phyloP scores from a whole-genome alignment of 2,797 vertebrate species.

The Helarctos malayanus region DNA sequence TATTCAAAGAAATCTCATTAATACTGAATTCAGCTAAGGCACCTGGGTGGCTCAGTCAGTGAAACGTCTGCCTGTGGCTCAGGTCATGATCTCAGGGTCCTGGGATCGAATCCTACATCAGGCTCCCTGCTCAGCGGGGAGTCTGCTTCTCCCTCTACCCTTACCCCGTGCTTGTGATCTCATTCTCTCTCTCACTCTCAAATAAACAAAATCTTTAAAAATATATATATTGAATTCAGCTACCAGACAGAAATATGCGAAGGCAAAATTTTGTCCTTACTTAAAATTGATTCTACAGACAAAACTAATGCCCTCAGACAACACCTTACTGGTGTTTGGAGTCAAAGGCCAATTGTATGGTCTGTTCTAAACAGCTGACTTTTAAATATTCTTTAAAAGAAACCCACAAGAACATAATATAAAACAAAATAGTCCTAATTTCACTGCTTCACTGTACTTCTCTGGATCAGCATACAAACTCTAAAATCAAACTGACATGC shows the following conservation, averaged over 20 bases:
- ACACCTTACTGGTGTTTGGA: background rate
- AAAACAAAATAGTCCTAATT: background rate
- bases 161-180: no score
- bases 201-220: background rate
- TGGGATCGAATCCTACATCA: no score
- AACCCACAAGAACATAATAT: background rate
- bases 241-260: background rate
- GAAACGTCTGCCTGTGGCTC: background rate
- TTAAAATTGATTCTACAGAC: background rate
- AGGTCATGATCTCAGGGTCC: background rate
- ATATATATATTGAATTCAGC: background rate
- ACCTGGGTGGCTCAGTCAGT: background rate
- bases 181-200: no score
- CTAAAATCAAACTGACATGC: background rate
- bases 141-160: no score
- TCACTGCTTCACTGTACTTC: background rate
- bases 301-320: background rate
- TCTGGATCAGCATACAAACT: constrained; percentile 6
- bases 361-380: background rate
- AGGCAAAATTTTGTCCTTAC: background rate
- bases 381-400: constrained; percentile 43
- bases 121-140: no score
- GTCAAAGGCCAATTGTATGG: background rate
- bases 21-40: background rate
- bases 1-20: background rate